phyloP scores from a whole-genome alignment of 1,140 invertebrate species.

The Parapsyche elsis region DNA sequence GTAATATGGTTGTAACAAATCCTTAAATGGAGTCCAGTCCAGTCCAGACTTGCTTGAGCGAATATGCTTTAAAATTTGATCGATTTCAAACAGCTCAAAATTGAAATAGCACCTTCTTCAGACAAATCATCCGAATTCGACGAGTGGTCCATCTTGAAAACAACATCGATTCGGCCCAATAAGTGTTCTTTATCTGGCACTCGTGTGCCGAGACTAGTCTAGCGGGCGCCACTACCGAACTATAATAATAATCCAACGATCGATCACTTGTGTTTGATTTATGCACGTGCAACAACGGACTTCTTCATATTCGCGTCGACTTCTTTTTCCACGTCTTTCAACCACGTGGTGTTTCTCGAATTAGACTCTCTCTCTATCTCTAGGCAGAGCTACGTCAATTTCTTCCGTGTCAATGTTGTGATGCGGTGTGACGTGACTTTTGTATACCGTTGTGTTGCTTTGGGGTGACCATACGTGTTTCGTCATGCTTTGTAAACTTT shows the following conservation, averaged over 20 bases:
- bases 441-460: background rate
- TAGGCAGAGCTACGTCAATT: background rate
- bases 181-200: conserved; percentile 12
- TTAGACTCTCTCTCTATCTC: too few species aligned
- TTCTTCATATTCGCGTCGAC: background rate
- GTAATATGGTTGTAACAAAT: too few species aligned
- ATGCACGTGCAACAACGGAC: background rate
- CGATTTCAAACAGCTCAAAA: background rate
- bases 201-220: background rate
- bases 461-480: background rate
- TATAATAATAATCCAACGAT: background rate
- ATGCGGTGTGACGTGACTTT: background rate
- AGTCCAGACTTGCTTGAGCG: too few species aligned
- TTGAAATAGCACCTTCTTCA: background rate
- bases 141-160: background rate
- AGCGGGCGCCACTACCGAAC: conserved; percentile 1
- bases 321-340: too few species aligned
- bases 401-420: background rate
- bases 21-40: too few species aligned
- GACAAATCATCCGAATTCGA: conserved; percentile 9
- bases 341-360: too few species aligned
- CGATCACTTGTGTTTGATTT: conserved; percentile 12
- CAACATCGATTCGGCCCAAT: background rate
- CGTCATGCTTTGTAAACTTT: background rate
- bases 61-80: too few species aligned